Evolutionary conservation across 2,888 invertebrate genomes (phyloP), one percentile per base, ranked within the genome.

Genomic region (Tetropium fuscum): DNA sequence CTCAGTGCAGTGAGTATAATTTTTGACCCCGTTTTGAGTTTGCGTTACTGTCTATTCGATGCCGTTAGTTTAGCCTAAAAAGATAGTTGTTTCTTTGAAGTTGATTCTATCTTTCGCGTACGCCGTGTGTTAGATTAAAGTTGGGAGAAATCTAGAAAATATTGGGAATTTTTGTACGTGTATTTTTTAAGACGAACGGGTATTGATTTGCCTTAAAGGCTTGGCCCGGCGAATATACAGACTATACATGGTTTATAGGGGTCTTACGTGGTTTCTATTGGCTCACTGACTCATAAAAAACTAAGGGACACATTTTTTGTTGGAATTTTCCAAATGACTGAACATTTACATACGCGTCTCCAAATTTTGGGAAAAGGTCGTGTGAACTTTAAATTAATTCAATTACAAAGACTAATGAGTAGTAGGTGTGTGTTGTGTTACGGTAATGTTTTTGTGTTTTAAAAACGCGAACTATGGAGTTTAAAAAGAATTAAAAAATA

Each of bases 311-410:
- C 74, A 76, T 78, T 80, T 80, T 81, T 81, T 77, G 76, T 85
- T 82, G 86, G 85, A 87, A 87, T 86, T 87, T 87, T 87, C 87
- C 87, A 85, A 86, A 84, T 83, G 84, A 85, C 84, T 84, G 85
- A 84, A 79, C 79, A 77, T 76, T 76, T 78, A 78, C 77, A 76
- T 79, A 80, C 78, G 79, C 80, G 77, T 79, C 77, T 80, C 72
- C 72, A 77, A 79, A 80, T 74, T 80, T 80, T 79, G 72, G 74
- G 78, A 80, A 80, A 78, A 74, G 71, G 63, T 71, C 70, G 68
- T 69, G 69, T 63, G 64, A 72, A 72, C 64, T 66, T 64, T 66
- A 63, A 57, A 58, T 63, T 63, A 36, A 36, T 62, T 60, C 43
- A 60, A 44, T 54, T 59, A 58, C 32, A 59, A 66, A 69, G 69